phyloP scores from a whole-genome alignment of 2,888 invertebrate species.

The Epirrita christyi region DNA sequence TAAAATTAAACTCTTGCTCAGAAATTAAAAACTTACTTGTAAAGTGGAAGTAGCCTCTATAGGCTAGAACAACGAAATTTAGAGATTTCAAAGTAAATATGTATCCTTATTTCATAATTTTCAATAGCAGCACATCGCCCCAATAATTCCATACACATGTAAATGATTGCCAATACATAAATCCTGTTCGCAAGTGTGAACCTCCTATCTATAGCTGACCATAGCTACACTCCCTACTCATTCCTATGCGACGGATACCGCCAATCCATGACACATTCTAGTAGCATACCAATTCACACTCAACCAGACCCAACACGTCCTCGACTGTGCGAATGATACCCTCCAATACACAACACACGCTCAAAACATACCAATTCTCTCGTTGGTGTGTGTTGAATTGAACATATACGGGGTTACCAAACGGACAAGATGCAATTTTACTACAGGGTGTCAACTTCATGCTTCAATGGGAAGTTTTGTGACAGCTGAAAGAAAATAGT shows the following conservation, averaged over 20 bases:
- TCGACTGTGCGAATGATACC: constrained; percentile 11
- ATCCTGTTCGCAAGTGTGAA: constrained; percentile 7
- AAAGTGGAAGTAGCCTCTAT: too few species aligned
- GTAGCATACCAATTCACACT: constrained; percentile 17
- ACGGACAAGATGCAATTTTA: constrained; percentile 4
- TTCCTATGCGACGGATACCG: constrained; percentile 11
- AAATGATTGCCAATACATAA: constrained; percentile 17
- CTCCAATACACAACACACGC: constrained; percentile 14
- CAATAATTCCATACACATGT: constrained; percentile 14
- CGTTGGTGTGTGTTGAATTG: constrained; percentile 12
- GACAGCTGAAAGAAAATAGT: too few species aligned
- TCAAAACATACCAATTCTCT: constrained; percentile 10
- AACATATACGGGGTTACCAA: constrained; percentile 2
- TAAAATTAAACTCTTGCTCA: too few species aligned
- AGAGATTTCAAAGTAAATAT: background rate
- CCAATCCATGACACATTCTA: constrained; percentile 5
- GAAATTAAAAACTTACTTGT: too few species aligned
- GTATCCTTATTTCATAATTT: background rate
- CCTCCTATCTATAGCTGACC: constrained; percentile 4
- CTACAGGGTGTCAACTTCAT: constrained; percentile 10
- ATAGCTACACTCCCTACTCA: constrained; percentile 3
- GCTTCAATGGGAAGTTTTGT: too few species aligned
- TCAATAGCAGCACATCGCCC: background rate
- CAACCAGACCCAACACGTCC: constrained; percentile 7
- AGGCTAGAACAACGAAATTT: constrained; percentile 3